A percentile compares a stretch with the other conserved stretches of the same genome.
Conservation (phyloP, 2,113 vertebrate species). For the Halichoerus grypus region DNA sequence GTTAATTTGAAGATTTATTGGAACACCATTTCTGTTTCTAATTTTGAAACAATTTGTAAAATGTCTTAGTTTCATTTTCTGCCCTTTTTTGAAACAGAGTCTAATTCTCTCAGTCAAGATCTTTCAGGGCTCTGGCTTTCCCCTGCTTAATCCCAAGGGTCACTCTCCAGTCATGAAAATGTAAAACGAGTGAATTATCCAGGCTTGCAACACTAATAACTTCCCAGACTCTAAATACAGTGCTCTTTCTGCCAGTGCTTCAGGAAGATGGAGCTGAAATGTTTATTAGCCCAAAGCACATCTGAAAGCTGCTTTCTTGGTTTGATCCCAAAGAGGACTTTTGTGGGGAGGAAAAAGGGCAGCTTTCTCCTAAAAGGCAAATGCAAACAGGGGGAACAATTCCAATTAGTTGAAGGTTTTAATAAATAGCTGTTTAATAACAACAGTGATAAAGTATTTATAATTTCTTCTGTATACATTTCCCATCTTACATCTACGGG, state of each 20-base stretch:
- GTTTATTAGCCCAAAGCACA: neutral
- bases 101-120: neutral
- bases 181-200: neutral
- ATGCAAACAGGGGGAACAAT: neutral
- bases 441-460: neutral
- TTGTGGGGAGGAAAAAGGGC: neutral
- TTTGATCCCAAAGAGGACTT: neutral
- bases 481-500: neutral
- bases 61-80: neutral
- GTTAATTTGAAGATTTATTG: neutral
- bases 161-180: neutral
- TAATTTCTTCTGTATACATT: neutral
- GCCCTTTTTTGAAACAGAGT: neutral
- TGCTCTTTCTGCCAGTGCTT: neutral
- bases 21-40: neutral
- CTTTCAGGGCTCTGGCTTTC: neutral
- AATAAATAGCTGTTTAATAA: neutral
- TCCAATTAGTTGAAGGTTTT: neutral
- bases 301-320: neutral
- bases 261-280: neutral
- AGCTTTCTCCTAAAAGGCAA: conserved; percentile 29
- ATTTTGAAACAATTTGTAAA: neutral
- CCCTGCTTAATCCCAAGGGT: neutral
- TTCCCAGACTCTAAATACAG: neutral
- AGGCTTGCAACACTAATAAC: neutral